These are phyloP conservation scores for Dasyurus viverrinus DNA, from an alignment of 2,113 vertebrate species.

Conservation along the genomic window DNA sequence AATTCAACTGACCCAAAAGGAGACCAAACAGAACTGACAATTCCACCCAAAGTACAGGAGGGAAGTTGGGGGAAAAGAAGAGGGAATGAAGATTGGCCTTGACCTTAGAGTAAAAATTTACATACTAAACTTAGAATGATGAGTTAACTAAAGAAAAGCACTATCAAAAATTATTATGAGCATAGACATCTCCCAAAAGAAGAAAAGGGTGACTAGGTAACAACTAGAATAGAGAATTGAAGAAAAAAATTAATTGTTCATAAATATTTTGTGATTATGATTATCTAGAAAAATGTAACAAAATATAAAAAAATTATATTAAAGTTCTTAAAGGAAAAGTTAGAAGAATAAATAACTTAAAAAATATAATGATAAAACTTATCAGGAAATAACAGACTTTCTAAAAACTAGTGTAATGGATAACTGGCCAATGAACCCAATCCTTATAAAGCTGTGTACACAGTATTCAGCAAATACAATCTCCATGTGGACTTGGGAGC, in stretches of 20 bases:
- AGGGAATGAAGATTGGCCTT: background rate
- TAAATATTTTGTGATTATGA: background rate
- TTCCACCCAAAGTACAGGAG: background rate
- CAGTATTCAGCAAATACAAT: background rate
- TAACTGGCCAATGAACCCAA: background rate
- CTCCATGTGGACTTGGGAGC: background rate
- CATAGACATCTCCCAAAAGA: background rate
- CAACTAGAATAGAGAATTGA: too few relatives aligned
- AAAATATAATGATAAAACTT: background rate
- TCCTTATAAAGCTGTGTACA: background rate
- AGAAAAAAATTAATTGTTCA: too few relatives aligned
- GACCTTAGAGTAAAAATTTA: background rate
- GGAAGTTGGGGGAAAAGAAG: background rate
- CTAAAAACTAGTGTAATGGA: background rate
- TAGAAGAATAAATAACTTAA: background rate
- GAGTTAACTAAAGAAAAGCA: background rate
- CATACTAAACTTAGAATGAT: background rate
- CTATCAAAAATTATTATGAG: background rate
- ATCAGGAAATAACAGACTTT: background rate
- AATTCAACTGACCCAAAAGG: background rate
- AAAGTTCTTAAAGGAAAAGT: background rate
- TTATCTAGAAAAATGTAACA: background rate
- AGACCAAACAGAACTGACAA: background rate
- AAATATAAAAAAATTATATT: background rate
- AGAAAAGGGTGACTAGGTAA: background rate